A percentile compares a stretch with the other conserved stretches of the same genome.
These are phyloP conservation scores for Rhorus exstirpatorius DNA, from an alignment of 2,888 invertebrate species.

Conservation along the genomic window DNA sequence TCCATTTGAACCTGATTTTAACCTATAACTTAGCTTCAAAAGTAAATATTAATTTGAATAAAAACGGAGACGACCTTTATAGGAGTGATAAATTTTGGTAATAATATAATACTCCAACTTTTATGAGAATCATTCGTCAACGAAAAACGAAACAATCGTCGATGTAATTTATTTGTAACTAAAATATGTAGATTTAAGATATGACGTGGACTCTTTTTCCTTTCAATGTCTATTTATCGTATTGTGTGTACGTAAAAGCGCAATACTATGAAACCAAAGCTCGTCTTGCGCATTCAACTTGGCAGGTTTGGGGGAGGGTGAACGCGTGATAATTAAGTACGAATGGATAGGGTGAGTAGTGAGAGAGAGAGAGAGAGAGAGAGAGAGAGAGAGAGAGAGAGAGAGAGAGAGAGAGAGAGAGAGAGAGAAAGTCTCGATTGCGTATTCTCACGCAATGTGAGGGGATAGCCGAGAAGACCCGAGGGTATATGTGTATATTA, in stretches of 20 bases:
- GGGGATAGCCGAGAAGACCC: constrained; percentile 51
- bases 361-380: constrained; percentile 18
- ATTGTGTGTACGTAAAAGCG: constrained; percentile 1
- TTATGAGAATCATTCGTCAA: background rate
- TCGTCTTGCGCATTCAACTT: constrained; percentile 53
- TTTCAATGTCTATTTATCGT: background rate
- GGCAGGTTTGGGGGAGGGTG: constrained; percentile 50
- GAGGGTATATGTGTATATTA: constrained; percentile 53
- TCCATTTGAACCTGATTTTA: no score
- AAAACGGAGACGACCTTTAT: no score
- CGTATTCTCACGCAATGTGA: constrained; percentile 59
- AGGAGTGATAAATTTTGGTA: no score
- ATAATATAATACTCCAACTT: background rate
- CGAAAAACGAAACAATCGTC: background rate
- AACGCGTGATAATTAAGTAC: constrained; percentile 68
- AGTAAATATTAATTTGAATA: no score
- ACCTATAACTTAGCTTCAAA: no score
- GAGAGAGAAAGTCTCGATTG: constrained; percentile 56
- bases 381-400: background rate
- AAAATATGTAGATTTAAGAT: constrained; percentile 25
- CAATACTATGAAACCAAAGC: constrained; percentile 34
- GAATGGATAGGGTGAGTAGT: constrained; percentile 1
- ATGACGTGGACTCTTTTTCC: background rate
- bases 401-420: constrained; percentile 10
- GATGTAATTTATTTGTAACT: background rate